Percentiles rank a stretch among this genome's conserved stretches.
phyloP scores from a whole-genome alignment of 2,113 vertebrate genomes.

The Actenoides hombroni region DNA sequence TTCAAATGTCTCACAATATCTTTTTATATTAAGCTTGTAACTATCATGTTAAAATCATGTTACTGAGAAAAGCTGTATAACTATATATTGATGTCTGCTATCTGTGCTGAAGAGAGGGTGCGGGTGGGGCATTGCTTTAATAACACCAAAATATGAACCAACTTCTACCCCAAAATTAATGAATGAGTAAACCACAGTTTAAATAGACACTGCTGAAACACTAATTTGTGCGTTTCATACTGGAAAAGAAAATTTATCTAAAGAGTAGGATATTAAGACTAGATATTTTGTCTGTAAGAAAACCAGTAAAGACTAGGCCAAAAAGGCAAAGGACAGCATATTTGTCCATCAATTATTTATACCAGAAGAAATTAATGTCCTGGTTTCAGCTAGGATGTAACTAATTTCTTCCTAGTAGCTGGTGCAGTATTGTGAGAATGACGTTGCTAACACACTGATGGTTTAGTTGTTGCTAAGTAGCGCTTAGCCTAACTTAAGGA shows the following conservation, averaged over 20 bases:
- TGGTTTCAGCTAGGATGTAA: not conserved
- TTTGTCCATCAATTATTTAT: not conserved
- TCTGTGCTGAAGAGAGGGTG: not conserved
- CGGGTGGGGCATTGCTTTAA: not conserved
- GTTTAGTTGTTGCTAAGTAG: not conserved
- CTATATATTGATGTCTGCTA: not conserved
- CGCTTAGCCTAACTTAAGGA: not conserved
- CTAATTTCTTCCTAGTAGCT: not conserved
- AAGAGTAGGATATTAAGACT: not conserved
- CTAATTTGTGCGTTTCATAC: not conserved
- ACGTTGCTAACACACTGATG: not conserved
- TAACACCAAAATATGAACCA: not conserved
- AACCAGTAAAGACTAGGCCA: not conserved
- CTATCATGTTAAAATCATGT: not conserved
- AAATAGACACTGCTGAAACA: not conserved
- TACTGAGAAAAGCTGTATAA: not conserved
- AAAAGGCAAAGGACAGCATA: not conserved
- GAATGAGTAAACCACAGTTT: not conserved
- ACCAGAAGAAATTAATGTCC: not conserved
- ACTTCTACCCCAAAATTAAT: not conserved
- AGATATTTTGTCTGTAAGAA: not conserved
- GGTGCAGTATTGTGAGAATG: not conserved
- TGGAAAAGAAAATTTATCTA: not conserved
- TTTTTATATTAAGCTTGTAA: not conserved
- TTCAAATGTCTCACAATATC: not conserved